Base-by-base conservation (phyloP, 2,113 vertebrate species). In the Struthidea cinerea region DNA sequence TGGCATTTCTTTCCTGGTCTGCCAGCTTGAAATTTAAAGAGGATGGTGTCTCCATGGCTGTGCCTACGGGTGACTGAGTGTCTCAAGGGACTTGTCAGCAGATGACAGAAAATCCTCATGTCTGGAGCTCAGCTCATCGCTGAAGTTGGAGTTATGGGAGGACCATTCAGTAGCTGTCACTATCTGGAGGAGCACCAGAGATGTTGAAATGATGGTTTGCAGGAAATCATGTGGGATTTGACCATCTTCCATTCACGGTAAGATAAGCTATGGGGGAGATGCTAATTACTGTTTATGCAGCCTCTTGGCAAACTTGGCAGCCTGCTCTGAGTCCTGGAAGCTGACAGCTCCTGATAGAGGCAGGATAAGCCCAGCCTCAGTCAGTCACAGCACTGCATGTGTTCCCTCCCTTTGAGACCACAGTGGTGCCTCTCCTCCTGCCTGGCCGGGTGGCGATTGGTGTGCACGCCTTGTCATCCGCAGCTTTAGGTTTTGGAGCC, bases 311-410 rank as follows among this genome's bases (percentile, higher is more conserved):
- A 61, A 56, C 9, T 12, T 67, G 35, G 52, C 85, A 90, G 46
- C 47, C 26, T 1, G 1, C 55, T 63, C 60, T 60, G 60, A 71
- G 32, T 6, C n/a, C 86, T 63, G 37, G 0, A 7, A 44, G 52
- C 44, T 79, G 75, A 16, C 39, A 55, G 65, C 23, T 41, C 35
- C 59, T n/a, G 37, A 35, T 0, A 7, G 46, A 49, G 47, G 26
- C 80, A 76, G 57, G 23, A 12, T 24, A 32, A 80, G 53, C 53
- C 39, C 67, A 65, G 44, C 19, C 19, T 39, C 32, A 35, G 41
- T 33, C 3, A 1, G 32, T 17, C 76, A 44, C 2, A 1, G 46
- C 0, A 0, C 70, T 17, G 32, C 17, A 7, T 16, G 26, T 0
- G 0, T 33, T 35, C 35, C 9, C 23, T 75, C 24, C 21, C 17